Base-by-base conservation (phyloP, 2,888 invertebrate species). In the Diloba caeruleocephala region DNA sequence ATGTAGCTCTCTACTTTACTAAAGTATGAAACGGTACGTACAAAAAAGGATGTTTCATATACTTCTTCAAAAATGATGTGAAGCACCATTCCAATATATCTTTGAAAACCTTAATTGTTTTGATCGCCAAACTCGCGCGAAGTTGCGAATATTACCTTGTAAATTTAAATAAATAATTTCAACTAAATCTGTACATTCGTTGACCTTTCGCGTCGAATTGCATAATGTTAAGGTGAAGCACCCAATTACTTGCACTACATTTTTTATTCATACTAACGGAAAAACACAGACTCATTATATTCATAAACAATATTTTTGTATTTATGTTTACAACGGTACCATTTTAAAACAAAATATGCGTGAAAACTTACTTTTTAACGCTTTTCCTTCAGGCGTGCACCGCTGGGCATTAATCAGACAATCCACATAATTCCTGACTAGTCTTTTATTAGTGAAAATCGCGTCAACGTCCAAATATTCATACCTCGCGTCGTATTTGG, bases 321-420 rank as follows among this genome's bases (percentile, higher is more conserved):
- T n/a, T n/a, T n/a, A n/a, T n/a, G n/a, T n/a, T n/a, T n/a, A n/a
- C n/a, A n/a, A n/a, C n/a, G n/a, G n/a, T n/a, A n/a, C n/a, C n/a
- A n/a, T n/a, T n/a, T n/a, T n/a, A n/a, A n/a, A 7, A 19, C 5
- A 19, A 19, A 19, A 19, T 19, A 13, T 6, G 14, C 25, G 12
- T 19, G 1, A 25, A 10, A 8, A 96, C 96, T 96, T 86, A 96
- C 96, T 93, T 94, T 95, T 96, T 48, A 96, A 87, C 55, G 95
- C 95, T 71, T 94, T 94, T 63, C 96, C 96, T 88, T 96, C 96
- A 1, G 96, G 96, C 28, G 96, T 94, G 82, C 96, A 96, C 39
- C 96, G 95, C 68, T 95, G 95, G 61, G 94, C 91, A 63, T 94
- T 95, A 53, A 96, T 89, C 41, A 97, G 86, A 81, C 97, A 97